phyloP scores from a whole-genome alignment of 2,113 vertebrate genomes.

The Charina bottae region DNA sequence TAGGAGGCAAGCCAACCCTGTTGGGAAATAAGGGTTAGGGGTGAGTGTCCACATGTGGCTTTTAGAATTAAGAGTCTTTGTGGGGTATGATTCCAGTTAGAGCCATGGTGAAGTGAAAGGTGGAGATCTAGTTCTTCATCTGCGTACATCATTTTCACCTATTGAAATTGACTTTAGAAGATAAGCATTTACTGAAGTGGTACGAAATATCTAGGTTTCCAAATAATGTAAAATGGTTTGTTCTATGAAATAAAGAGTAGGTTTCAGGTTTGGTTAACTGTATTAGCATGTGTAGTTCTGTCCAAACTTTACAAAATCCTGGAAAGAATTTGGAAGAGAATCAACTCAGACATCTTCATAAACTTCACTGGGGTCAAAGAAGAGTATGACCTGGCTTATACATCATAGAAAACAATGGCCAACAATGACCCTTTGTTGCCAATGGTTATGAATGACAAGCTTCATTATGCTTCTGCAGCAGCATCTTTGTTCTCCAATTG shows the following conservation, averaged over 20 bases:
- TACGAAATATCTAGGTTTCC: not conserved
- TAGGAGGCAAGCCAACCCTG: not conserved
- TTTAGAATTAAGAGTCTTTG: not conserved
- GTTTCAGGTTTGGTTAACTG: not conserved
- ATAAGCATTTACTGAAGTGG: not conserved
- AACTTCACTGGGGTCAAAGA: not conserved
- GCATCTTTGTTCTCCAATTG: not conserved
- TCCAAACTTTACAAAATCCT: not conserved
- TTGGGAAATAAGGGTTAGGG: not conserved
- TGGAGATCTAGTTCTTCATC: not conserved
- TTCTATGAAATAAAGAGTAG: not conserved
- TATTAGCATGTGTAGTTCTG: not conserved
- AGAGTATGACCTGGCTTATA: not conserved
- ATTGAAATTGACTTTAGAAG: not conserved
- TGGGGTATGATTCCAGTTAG: not conserved
- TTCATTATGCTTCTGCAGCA: not conserved
- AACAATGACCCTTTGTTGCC: not conserved
- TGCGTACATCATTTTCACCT: not conserved
- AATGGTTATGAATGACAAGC: not conserved
- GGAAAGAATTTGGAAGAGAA: not conserved
- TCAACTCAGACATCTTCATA: not conserved
- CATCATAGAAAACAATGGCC: not conserved
- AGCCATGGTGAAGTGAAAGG: not conserved
- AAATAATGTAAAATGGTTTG: not conserved
- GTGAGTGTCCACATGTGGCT: too few species aligned